Conservation (phyloP, 2,797 vertebrate species). For the Pelobates cultripes region DNA sequence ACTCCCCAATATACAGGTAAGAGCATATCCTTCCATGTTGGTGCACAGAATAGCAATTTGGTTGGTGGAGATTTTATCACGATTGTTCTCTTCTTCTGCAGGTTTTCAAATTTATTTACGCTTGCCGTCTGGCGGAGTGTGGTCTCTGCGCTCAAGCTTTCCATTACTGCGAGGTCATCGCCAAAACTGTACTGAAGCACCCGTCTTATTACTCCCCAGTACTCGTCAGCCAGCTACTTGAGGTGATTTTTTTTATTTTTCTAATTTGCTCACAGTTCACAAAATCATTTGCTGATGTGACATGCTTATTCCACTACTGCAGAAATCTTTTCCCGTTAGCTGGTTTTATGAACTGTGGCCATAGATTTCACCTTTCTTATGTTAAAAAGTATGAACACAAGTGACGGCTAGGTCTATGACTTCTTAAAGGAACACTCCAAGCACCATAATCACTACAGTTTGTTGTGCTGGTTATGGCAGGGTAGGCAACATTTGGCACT, state of each 20-base stretch:
- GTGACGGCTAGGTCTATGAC: no score
- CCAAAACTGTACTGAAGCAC: constrained; percentile 79
- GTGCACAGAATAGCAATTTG: background rate
- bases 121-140: constrained; percentile 90
- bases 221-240: constrained; percentile 86
- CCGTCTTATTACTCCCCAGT: constrained; percentile 82
- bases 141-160: constrained; percentile 93
- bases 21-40: background rate
- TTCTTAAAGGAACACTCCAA: no score
- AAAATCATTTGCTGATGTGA: background rate
- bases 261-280: background rate
- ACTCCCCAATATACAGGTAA: constrained; percentile 91
- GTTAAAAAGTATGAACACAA: no score
- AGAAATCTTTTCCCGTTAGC: no score
- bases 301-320: no score
- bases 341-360: no score
- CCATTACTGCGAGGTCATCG: constrained; percentile 95
- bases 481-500: no score
- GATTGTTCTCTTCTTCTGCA: constrained; percentile 56
- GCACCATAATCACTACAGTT: no score
- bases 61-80: no score
- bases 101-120: constrained; percentile 97
- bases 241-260: constrained; percentile 71
- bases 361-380: no score
- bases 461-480: no score